Percentiles rank a stretch among this genome's conserved stretches.
These are phyloP conservation scores for Myotis lucifugus DNA, from an alignment of 2,113 vertebrate genomes.

Conservation along the genomic window DNA sequence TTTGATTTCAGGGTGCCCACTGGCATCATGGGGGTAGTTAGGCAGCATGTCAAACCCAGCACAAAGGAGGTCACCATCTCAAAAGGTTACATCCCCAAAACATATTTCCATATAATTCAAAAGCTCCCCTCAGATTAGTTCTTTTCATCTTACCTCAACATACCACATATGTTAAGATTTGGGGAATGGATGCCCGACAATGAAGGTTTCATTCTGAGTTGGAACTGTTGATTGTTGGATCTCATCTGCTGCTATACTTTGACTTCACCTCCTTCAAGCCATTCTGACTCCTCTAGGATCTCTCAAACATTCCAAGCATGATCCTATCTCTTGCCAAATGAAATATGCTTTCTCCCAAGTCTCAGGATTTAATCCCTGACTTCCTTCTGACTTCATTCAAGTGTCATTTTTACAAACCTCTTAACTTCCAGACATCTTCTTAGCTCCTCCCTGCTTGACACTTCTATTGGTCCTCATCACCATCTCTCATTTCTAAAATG, in stretches of 20 bases:
- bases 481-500: background rate
- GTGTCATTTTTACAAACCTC: background rate
- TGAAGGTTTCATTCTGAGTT: background rate
- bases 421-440: too few species aligned
- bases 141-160: background rate
- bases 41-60: background rate
- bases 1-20: background rate
- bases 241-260: background rate
- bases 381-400: background rate
- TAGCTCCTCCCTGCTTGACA: background rate
- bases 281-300: background rate
- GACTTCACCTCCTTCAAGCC: background rate
- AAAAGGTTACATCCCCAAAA: background rate
- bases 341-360: background rate
- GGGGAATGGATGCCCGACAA: background rate
- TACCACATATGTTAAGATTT: background rate
- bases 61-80: background rate
- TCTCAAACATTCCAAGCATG: background rate
- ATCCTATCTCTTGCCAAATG: background rate
- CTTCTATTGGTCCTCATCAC: background rate
- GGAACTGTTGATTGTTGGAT: background rate
- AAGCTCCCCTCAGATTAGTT: background rate
- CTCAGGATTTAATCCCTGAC: background rate
- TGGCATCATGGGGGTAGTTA: background rate
- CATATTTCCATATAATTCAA: background rate